phyloP scores from a whole-genome alignment of 1,140 invertebrate species.

The Cylas formicarius region DNA sequence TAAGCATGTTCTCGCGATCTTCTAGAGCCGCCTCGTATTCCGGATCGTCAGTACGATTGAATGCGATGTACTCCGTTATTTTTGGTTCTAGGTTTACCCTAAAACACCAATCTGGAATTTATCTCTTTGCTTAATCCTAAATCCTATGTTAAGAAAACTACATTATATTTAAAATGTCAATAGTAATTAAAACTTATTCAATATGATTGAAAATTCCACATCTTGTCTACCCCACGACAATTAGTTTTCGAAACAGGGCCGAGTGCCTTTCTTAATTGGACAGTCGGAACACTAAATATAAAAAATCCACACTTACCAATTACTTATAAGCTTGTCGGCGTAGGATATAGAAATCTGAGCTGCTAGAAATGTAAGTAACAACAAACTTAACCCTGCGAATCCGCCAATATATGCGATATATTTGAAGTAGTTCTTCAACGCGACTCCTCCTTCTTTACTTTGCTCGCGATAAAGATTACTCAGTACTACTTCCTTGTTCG shows the following conservation, averaged over 20 bases:
- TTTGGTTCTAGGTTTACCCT: conserved; percentile 23
- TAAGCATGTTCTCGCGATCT: conserved; percentile 3
- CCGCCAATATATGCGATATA: conserved; percentile 21
- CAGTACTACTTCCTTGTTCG: background rate
- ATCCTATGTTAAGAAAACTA: no score
- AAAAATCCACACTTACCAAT: conserved; percentile 16
- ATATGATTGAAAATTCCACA: no score
- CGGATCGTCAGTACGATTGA: conserved; percentile 12
- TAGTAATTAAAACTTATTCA: no score
- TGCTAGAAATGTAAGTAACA: conserved; percentile 11
- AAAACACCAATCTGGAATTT: background rate
- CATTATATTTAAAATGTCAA: no score
- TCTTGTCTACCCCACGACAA: no score
- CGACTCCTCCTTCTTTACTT: conserved; percentile 15
- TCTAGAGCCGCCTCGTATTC: conserved; percentile 1
- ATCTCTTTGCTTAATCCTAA: no score
- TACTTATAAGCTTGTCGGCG: conserved; percentile 17
- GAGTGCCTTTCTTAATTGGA: no score
- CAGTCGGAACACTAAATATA: background rate
- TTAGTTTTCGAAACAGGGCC: no score
- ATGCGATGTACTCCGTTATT: conserved; percentile 11
- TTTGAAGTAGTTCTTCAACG: conserved; percentile 9
- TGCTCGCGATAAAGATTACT: conserved; percentile 13
- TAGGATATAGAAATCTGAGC: conserved; percentile 14
- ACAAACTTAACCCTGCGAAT: conserved; percentile 1